These are phyloP conservation scores for Chouioia cunea DNA, from an alignment of 2,888 invertebrate species.

Conservation along the genomic window DNA sequence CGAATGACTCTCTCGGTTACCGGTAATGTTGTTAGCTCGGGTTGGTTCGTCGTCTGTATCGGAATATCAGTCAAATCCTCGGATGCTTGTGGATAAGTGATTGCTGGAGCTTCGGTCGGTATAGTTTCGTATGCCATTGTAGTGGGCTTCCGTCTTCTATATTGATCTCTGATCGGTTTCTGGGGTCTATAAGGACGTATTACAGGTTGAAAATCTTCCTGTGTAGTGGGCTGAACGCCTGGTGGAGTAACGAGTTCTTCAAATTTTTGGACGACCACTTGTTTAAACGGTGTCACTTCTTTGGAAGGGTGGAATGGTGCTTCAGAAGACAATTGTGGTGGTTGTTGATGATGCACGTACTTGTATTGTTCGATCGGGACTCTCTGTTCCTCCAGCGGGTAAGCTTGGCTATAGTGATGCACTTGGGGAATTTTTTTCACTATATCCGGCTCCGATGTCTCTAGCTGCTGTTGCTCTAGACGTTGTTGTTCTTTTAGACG, in stretches of 20 bases:
- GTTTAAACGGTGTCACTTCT: slow-evolving; percentile 42
- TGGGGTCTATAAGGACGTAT: slow-evolving; percentile 53
- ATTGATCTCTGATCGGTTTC: slow-evolving; percentile 54
- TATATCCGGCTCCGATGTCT: slow-evolving; percentile 24
- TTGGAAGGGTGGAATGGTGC: slow-evolving; percentile 43
- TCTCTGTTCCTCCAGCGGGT: slow-evolving; percentile 19
- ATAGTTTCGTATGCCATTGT: slow-evolving; percentile 44
- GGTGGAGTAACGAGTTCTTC: slow-evolving; percentile 42
- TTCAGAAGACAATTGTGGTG: slow-evolving; percentile 47
- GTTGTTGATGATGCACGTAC: slow-evolving; percentile 29
- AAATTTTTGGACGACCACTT: slow-evolving; percentile 45
- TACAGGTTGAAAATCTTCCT: slow-evolving; percentile 48
- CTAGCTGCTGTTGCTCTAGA: slow-evolving; percentile 13
- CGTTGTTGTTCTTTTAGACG: slow-evolving; percentile 51
- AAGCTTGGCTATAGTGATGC: slow-evolving; percentile 22
- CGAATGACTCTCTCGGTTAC: slow-evolving; percentile 51
- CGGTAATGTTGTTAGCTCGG: slow-evolving; percentile 50
- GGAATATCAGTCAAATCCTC: slow-evolving; percentile 55
- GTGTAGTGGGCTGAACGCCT: slow-evolving; percentile 18
- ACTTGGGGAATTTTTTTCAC: slow-evolving; percentile 26
- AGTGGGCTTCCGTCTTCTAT: slow-evolving; percentile 56
- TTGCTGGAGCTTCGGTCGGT: slow-evolving; percentile 51
- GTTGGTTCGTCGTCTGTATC: slow-evolving; percentile 55
- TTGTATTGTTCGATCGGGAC: slow-evolving; percentile 37
- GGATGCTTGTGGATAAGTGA: slow-evolving; percentile 43